These are phyloP conservation scores for Cydia amplana DNA, from an alignment of 1,140 invertebrate genomes.

Conservation along the genomic window DNA sequence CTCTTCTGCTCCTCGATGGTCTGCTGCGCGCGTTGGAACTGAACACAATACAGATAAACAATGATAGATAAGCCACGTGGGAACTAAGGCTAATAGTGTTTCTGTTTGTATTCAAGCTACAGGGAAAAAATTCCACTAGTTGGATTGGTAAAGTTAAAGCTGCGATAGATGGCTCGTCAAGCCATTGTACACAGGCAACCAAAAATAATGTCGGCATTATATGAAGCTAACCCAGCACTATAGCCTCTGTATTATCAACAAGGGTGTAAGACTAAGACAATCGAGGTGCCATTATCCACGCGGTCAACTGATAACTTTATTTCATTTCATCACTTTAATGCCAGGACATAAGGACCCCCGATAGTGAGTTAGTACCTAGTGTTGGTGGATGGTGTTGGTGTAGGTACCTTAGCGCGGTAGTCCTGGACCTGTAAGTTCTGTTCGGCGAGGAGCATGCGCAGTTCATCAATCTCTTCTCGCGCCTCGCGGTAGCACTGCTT, in stretches of 20 bases:
- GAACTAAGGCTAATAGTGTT: not conserved
- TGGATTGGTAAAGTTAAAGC: too few relatives aligned
- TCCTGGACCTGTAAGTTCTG: conserved; percentile 83
- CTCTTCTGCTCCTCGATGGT: conserved; percentile 83
- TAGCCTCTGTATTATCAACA: too few relatives aligned
- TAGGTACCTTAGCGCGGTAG: conserved; percentile 81
- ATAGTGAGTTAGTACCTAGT: not conserved
- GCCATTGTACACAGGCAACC: too few relatives aligned
- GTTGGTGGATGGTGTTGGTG: not conserved
- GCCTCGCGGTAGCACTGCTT: conserved; percentile 80
- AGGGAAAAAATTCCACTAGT: too few relatives aligned
- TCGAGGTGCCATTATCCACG: too few relatives aligned
- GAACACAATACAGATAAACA: not conserved
- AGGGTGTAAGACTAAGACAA: too few relatives aligned
- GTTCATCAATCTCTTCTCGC: conserved; percentile 82
- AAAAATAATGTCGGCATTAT: too few relatives aligned
- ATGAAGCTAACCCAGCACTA: too few relatives aligned
- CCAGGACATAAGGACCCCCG: not conserved
- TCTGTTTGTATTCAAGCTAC: not conserved
- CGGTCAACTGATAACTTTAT: too few relatives aligned
- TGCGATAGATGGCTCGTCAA: too few relatives aligned
- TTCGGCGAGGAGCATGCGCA: conserved; percentile 81
- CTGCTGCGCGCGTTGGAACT: conserved; percentile 83
- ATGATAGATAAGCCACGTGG: not conserved
- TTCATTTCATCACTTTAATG: too few relatives aligned